Conservation (phyloP, 2,113 vertebrate genomes). For the Chloropsis hardwickii region DNA sequence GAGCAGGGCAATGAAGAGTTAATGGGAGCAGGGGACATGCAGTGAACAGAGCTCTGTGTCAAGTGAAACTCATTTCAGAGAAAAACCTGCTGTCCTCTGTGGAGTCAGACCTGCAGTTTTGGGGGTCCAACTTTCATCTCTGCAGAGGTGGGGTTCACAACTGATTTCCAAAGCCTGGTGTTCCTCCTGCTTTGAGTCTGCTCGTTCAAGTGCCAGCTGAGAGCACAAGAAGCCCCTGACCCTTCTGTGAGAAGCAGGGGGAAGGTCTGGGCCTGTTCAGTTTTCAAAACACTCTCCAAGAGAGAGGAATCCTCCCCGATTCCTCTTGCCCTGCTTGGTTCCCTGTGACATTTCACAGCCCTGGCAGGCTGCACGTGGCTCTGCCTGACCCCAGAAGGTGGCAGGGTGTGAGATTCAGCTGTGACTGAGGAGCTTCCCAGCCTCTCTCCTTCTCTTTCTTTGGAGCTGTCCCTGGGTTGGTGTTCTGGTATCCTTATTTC, state of each 20-base stretch:
- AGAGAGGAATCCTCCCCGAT: rapidly evolving
- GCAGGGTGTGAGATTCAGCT: neutral
- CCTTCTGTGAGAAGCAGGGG: neutral
- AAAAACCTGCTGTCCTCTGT: neutral
- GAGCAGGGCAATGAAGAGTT: neutral
- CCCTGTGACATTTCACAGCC: neutral
- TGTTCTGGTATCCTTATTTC: neutral
- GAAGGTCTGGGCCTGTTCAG: neutral
- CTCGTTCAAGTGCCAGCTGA: neutral
- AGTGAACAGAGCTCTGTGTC: neutral
- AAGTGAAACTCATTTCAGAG: neutral
- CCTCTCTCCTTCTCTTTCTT: neutral
- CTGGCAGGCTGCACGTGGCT: neutral
- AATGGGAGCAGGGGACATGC: neutral
- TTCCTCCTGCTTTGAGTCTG: neutral
- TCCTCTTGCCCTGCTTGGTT: neutral
- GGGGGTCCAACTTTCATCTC: neutral
- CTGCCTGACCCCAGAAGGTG: neutral
- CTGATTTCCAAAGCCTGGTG: neutral
- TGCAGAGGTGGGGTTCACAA: neutral
- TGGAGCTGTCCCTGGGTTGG: neutral
- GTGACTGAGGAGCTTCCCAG: neutral
- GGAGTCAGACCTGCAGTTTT: neutral
- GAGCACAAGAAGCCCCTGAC: neutral
- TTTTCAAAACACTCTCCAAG: neutral